phyloP scores from a whole-genome alignment of 1,140 invertebrate genomes.

The Drosophila nigrodunni region DNA sequence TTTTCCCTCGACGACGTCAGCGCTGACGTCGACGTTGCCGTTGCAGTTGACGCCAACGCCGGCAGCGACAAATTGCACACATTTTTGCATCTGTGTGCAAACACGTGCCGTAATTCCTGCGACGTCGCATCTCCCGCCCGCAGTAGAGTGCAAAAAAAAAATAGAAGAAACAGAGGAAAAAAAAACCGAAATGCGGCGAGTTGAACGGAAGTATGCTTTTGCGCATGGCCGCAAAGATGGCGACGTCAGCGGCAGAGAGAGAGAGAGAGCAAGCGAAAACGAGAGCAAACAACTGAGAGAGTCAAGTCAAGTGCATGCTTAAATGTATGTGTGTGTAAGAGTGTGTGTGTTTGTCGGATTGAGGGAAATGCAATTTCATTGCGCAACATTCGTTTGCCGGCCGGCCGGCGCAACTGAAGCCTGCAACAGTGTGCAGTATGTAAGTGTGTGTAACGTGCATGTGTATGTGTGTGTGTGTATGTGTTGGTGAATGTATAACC shows the following conservation, averaged over 20 bases:
- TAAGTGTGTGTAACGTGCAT: constrained; percentile 15
- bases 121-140: constrained; percentile 1
- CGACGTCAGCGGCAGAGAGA: constrained; percentile 34
- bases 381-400: constrained; percentile 80
- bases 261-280: constrained; percentile 20
- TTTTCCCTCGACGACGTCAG: constrained; percentile 69
- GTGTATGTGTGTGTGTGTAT: constrained; percentile 24
- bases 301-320: constrained; percentile 19
- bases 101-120: constrained; percentile 75
- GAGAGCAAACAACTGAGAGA: constrained; percentile 10
- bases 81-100: constrained; percentile 74
- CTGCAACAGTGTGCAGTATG: constrained; percentile 70
- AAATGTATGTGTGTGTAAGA: constrained; percentile 12
- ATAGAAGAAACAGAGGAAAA: not conserved
- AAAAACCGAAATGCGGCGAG: constrained; percentile 46
- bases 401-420: constrained; percentile 65
- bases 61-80: constrained; percentile 60
- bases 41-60: constrained; percentile 15
- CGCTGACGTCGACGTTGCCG: constrained; percentile 25
- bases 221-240: constrained; percentile 64
- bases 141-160: constrained; percentile 25
- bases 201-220: constrained; percentile 71
- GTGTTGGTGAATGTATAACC: constrained; percentile 57
- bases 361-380: constrained; percentile 76
- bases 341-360: constrained; percentile 25